Base-by-base conservation (phyloP, 2,113 vertebrate genomes). In the Gopherus flavomarginatus region DNA sequence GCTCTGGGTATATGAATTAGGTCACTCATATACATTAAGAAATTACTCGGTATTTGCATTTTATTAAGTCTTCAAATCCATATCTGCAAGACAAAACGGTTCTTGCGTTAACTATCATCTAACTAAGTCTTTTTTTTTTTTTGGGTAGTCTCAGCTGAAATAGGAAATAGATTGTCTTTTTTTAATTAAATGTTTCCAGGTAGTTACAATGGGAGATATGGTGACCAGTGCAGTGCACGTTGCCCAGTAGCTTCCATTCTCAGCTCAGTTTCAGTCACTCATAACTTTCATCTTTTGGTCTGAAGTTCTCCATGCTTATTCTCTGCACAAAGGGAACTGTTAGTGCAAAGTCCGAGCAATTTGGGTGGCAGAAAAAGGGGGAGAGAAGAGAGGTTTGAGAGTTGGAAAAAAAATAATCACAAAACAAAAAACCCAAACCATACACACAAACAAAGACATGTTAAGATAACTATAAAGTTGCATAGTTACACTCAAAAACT, bases 31-130 rank as follows among this genome's bases (percentile, higher is more conserved):
- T 91, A 72, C 8, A 65, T 1, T 29, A 54, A 54, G 53, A 54
- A 54, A 54, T 54, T 54, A 21, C 8, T 54, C 1, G 24, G 26
- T 57, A 57, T 27, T 57, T 57, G 56, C 31, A 75, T 29, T 72
- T 44, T 83, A 24, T 86, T 79, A 88, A 21, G 81, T 1, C 0
- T 21, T 11, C 1, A 14, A 26, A n/a, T 29, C 42, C 1, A 0
- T 35, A 81, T 54, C 50, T 90, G 6, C 44, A 93, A 89, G 65
- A 81, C 17, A 44, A 94, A 90, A 5, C 3, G 42, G 4, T 29
- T 72, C 42, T 21, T 42, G 10, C 42, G 56, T 2, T 86, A 83
- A 2, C 26, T 75, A 87, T 38, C 85, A 88, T 7, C 29, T 65
- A 87, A 8, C n/a, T 8, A 5, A 85, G 5, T 72, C 78, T 49